Evolutionary conservation across 2,888 invertebrate genomes (phyloP), one percentile per base, ranked within the genome.

Genomic region (Pachliopta kotzebuea): DNA sequence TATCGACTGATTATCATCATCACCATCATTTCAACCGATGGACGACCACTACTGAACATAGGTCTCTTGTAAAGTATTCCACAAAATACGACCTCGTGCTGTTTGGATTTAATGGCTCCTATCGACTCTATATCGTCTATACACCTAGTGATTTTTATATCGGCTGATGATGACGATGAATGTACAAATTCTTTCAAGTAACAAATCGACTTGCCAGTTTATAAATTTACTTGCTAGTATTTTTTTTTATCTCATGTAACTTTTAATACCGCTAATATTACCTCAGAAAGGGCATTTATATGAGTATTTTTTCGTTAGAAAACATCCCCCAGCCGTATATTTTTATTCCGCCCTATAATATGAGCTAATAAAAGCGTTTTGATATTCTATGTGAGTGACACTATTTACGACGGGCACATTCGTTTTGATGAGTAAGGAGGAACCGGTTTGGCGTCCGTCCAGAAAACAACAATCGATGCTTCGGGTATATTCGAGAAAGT

Each of bases 401-500:
- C 74, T 73, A 69, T 70, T 71, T 70, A 72, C 71, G 70, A 68
- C 29, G 65, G 73, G 76, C 74, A 75, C 74, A 77, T 81, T 76
- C 76, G 74, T 76, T 77, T 76, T 78, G 80, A 84, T 80, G 80
- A 76, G 76, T 69, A 76, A 69, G 68, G 71, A 75, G 75, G 69
- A 74, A 67, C 67, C 65, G n/a, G n/a, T n/a, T 76, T 83, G 83
- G 84, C 81, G 69, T 50, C 66, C 65, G 52, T 65, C 84, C 85
- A 84, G 75, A 70, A 69, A 73, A 69, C 69, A 73, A 72, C 76
- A 76, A 81, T 84, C 83, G 81, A 83, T 81, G 78, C 71, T 69
- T 67, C 70, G 65, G 31, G 56, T 62, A 68, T 42, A 50, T n/a
- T 62, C 49, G 49, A 49, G 49, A 64, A 37, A 64, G 58, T 56